Percentiles rank a stretch among this genome's conserved stretches.
phyloP scores from a whole-genome alignment of 2,888 invertebrate species.

The Creontiades dilutus region DNA sequence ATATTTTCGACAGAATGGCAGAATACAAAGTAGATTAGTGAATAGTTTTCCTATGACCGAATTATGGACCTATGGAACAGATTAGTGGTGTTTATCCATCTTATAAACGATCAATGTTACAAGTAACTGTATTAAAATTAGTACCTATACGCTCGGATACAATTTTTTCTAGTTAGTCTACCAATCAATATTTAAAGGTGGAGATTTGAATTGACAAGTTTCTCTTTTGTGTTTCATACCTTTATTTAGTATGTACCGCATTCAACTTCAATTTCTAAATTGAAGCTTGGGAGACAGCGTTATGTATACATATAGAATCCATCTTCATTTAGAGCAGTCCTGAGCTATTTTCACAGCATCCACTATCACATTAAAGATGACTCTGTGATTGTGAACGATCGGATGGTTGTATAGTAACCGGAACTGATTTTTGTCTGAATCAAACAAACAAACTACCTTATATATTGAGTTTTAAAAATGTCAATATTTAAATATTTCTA shows the following conservation, averaged over 20 bases:
- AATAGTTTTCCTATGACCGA: neutral
- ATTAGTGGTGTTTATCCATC: neutral
- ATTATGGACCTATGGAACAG: neutral
- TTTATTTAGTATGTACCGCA: neutral
- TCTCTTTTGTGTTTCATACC: neutral
- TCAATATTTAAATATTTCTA: no score
- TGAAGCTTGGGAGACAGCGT: no score
- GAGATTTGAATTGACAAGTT: constrained; percentile 1
- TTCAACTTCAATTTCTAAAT: no score
- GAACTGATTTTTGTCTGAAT: no score
- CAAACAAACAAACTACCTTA: no score
- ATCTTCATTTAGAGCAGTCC: no score
- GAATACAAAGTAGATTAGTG: neutral
- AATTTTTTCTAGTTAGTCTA: neutral
- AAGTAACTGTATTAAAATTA: neutral
- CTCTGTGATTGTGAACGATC: no score
- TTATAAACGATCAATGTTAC: neutral
- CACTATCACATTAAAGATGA: no score
- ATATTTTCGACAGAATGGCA: neutral
- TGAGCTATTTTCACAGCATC: no score
- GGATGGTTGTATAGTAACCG: no score
- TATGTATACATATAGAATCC: no score
- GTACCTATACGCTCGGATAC: neutral
- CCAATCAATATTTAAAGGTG: neutral
- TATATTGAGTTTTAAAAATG: no score